Evolutionary conservation across 2,113 vertebrate genomes (phyloP).

Genomic region (Mellivora capensis): DNA sequence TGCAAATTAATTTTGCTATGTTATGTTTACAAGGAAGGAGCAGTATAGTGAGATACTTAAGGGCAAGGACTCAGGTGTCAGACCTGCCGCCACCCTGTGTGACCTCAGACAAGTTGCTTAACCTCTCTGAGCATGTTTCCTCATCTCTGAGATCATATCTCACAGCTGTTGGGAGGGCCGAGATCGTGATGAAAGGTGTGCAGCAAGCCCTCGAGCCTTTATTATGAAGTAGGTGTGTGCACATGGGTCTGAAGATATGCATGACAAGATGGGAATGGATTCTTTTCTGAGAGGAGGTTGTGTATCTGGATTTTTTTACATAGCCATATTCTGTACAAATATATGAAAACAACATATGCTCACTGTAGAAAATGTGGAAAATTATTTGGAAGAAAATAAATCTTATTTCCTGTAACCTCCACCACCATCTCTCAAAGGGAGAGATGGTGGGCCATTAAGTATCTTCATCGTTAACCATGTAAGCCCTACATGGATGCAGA

Average conservation of each 20-base stretch:
- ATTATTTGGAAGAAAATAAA: background rate
- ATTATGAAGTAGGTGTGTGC: rapidly evolving
- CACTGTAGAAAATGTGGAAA: background rate
- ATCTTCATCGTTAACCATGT: background rate
- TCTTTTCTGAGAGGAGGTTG: too few relatives aligned
- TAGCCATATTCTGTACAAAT: background rate
- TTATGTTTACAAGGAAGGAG: background rate
- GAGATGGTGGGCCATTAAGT: background rate
- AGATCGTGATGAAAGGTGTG: background rate
- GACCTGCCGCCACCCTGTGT: background rate
- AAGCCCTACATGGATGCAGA: background rate
- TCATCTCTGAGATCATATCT: background rate
- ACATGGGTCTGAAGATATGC: too few relatives aligned
- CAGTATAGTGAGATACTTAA: background rate
- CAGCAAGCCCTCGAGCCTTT: background rate
- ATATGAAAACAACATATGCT: background rate
- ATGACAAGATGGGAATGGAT: too few relatives aligned
- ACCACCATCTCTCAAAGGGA: background rate
- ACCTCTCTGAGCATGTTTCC: background rate
- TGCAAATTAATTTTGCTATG: background rate
- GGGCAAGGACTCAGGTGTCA: background rate
- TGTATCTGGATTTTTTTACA: background rate
- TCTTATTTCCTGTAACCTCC: background rate
- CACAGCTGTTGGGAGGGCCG: background rate
- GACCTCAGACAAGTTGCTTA: background rate